phyloP scores from a whole-genome alignment of 2,113 vertebrate genomes.

The Dromas ardeola region DNA sequence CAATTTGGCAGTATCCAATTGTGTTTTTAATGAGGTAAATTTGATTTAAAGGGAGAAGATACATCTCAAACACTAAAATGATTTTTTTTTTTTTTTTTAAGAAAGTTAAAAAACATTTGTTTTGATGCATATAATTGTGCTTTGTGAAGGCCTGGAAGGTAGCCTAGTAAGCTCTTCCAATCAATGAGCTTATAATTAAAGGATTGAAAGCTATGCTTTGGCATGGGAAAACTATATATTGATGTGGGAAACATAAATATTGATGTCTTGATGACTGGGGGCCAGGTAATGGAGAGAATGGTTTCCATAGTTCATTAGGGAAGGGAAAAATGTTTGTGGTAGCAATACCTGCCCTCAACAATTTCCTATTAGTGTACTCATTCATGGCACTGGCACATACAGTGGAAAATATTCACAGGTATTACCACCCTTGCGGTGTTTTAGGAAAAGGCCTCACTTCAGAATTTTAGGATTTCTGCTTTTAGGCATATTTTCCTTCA shows the following conservation, averaged over 20 bases:
- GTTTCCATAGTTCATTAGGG: background rate
- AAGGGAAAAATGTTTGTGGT: background rate
- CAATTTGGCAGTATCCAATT: background rate
- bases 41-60: background rate
- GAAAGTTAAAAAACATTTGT: background rate
- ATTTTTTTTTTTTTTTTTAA: background rate
- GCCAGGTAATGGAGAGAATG: background rate
- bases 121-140: background rate
- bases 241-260: background rate
- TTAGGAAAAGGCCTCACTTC: background rate
- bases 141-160: background rate
- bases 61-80: background rate
- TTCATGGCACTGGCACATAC: background rate
- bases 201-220: background rate
- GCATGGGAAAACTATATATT: background rate
- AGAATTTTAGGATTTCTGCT: background rate
- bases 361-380: background rate
- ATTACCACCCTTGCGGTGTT: background rate
- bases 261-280: background rate
- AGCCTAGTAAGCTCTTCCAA: background rate
- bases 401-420: background rate
- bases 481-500: background rate
- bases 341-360: background rate
- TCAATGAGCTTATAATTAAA: background rate
- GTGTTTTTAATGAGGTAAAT: background rate